Evolutionary conservation across 2,113 vertebrate species (phyloP).

Genomic region (Athene cunicularia): DNA sequence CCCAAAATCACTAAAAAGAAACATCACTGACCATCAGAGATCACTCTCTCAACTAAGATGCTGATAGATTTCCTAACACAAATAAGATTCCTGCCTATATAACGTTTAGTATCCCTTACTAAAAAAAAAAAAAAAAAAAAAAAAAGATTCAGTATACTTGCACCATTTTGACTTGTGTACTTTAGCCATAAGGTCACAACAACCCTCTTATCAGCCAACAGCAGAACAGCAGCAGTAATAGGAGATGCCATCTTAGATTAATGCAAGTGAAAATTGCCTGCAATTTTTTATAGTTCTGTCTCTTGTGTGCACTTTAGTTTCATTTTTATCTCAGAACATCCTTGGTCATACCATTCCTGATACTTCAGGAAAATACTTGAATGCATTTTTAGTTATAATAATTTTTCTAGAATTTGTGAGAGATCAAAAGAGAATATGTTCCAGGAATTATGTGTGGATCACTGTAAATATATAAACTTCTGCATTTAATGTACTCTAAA

Average conservation of each 20-base stretch:
- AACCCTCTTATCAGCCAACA: conserved; percentile 49
- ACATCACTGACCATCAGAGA: not conserved
- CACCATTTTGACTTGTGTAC: conserved; percentile 23
- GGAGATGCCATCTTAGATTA: conserved; percentile 73
- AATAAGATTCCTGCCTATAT: not conserved
- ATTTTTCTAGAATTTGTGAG: conserved; percentile 17
- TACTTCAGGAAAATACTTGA: conserved; percentile 49
- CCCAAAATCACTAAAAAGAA: not conserved
- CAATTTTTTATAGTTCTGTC: conserved; percentile 48
- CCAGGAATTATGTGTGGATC: not conserved
- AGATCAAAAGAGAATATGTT: not conserved
- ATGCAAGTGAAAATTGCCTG: conserved; percentile 58
- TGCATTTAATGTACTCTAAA: not conserved
- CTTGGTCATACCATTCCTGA: conserved; percentile 1
- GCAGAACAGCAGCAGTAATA: conserved; percentile 58
- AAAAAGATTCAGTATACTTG: not conserved
- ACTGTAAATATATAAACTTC: not conserved
- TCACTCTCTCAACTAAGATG: not conserved
- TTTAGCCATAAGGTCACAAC: conserved; percentile 59
- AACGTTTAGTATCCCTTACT: not conserved
- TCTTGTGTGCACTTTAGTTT: conserved; percentile 29
- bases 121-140: conserved; percentile 24
- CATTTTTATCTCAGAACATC: conserved; percentile 38
- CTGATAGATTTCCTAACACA: not conserved
- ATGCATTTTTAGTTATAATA: conserved; percentile 19